Percentiles rank a stretch among this genome's conserved stretches.
These are phyloP conservation scores for Brienomyrus brachyistius DNA, from an alignment of 2,113 vertebrate genomes.

Conservation along the genomic window DNA sequence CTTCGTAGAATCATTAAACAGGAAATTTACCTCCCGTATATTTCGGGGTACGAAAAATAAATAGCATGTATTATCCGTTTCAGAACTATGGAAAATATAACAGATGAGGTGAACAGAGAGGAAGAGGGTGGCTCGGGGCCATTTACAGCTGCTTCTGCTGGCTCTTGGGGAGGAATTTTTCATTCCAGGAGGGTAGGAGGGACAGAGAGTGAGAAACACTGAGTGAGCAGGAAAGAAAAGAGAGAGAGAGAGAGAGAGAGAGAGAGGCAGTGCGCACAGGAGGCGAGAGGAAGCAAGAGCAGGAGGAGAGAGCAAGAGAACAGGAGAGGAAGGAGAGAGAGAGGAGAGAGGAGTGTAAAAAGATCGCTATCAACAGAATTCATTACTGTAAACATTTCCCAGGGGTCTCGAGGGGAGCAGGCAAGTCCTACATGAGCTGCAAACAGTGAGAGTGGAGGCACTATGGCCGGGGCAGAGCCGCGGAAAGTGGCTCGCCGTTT, in stretches of 20 bases:
- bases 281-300: conserved; percentile 55
- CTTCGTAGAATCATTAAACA: background rate
- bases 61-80: background rate
- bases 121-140: conserved; percentile 5
- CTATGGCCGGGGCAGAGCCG: conserved; percentile 56
- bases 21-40: background rate
- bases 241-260: conserved; percentile 28
- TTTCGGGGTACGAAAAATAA: background rate
- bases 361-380: conserved; percentile 62
- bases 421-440: conserved; percentile 59
- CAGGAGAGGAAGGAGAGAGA: conserved; percentile 42
- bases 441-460: conserved; percentile 54
- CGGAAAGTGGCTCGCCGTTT: conserved; percentile 45
- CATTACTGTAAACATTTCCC: conserved; percentile 77
- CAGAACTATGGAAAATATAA: background rate
- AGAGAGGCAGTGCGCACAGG: conserved; percentile 32
- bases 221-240: conserved; percentile 28
- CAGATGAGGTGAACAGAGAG: background rate
- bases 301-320: conserved; percentile 33
- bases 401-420: conserved; percentile 58
- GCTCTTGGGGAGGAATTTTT: conserved; percentile 65
- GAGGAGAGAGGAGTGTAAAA: conserved; percentile 6
- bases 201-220: conserved; percentile 45
- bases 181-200: conserved; percentile 67
- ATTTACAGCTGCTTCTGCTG: conserved; percentile 52